Evolutionary conservation across 2,797 vertebrate species (phyloP).

Genomic region (Sebastes matsubarae): DNA sequence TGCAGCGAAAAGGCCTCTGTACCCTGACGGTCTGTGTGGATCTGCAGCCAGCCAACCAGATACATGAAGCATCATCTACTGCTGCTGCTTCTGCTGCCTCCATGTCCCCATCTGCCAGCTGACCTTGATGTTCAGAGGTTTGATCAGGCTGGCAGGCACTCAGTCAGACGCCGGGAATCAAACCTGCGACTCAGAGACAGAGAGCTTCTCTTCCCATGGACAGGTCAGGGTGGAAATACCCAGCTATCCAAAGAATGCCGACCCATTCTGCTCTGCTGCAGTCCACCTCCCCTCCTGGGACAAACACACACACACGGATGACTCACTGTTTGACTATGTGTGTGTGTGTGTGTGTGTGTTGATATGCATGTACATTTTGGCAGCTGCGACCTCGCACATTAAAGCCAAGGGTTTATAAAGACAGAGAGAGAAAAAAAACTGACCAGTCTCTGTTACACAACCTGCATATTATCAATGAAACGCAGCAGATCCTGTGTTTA

Average conservation of each 20-base stretch:
- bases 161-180: constrained; percentile 40
- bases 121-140: constrained; percentile 26
- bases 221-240: constrained; percentile 61
- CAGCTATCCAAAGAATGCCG: constrained; percentile 65
- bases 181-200: constrained; percentile 33
- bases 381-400: constrained; percentile 52
- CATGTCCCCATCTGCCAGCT: constrained; percentile 32
- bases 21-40: neutral
- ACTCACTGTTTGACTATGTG: constrained; percentile 24
- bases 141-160: constrained; percentile 24
- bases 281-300: constrained; percentile 37
- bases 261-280: constrained; percentile 21
- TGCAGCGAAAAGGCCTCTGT: constrained; percentile 7
- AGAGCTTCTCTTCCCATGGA: constrained; percentile 16
- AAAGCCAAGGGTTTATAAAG: constrained; percentile 51
- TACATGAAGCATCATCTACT: neutral
- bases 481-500: neutral
- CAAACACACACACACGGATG: constrained; percentile 11
- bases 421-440: constrained; percentile 1
- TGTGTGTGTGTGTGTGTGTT: neutral
- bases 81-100: neutral
- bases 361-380: constrained; percentile 37
- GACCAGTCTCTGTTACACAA: constrained; percentile 18
- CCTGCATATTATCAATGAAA: constrained; percentile 13
- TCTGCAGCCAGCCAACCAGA: constrained; percentile 14